A percentile compares a stretch with the other conserved stretches of the same genome.
These are phyloP conservation scores for Parasteatoda lunata DNA, from an alignment of 2,888 invertebrate species.

Conservation along the genomic window DNA sequence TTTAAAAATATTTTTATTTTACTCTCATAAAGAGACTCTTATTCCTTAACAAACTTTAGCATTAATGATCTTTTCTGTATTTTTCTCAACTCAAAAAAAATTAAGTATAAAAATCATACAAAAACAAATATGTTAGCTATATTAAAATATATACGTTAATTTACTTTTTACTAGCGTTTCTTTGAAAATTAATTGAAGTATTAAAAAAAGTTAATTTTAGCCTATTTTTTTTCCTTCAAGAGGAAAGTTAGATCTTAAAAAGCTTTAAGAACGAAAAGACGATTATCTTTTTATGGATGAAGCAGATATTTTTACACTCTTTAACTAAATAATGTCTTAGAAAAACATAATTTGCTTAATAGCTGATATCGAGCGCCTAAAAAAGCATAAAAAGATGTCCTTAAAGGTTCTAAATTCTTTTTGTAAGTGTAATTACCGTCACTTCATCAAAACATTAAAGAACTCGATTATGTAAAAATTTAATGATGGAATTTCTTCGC, in stretches of 20 bases:
- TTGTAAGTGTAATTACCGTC: neutral
- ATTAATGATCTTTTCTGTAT: too few relatives aligned
- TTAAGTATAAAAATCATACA: too few relatives aligned
- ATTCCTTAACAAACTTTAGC: too few relatives aligned
- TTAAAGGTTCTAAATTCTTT: neutral
- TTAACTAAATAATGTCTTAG: neutral
- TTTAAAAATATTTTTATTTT: too few relatives aligned
- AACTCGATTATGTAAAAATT: too few relatives aligned
- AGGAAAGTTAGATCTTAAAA: neutral
- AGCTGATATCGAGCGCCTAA: neutral
- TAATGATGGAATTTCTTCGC: too few relatives aligned
- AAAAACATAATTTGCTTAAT: slow-evolving; percentile 27
- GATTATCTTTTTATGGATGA: slow-evolving; percentile 1
- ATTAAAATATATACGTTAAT: too few relatives aligned
- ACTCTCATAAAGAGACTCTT: too few relatives aligned
- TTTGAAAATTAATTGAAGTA: too few relatives aligned
- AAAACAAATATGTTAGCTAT: too few relatives aligned
- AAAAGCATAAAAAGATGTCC: neutral
- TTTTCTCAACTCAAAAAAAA: too few relatives aligned
- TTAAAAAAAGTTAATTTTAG: neutral
- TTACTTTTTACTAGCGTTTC: too few relatives aligned
- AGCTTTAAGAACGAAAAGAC: neutral
- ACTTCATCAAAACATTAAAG: neutral
- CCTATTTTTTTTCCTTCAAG: neutral
- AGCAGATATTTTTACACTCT: neutral